These are phyloP conservation scores for Drosophila falleni DNA, from an alignment of 2,888 invertebrate genomes.

Conservation along the genomic window DNA sequence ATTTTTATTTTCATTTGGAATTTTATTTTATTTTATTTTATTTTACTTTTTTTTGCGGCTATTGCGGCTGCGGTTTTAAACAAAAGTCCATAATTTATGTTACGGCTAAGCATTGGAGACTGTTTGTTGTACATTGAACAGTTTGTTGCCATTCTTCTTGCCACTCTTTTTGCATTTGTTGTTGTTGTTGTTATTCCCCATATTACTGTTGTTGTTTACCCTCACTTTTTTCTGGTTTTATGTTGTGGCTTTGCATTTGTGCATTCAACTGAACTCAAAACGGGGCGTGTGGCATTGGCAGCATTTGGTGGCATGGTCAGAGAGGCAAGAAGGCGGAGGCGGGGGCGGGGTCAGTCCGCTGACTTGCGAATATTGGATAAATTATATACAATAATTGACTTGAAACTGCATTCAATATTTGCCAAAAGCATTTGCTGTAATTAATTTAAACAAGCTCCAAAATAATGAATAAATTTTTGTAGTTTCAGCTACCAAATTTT, in stretches of 20 bases:
- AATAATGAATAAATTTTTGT: background rate
- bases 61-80: slow-evolving; percentile 63
- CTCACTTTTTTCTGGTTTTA: slow-evolving; percentile 42
- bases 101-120: slow-evolving; percentile 64
- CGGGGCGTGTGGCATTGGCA: slow-evolving; percentile 21
- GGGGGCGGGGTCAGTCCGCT: slow-evolving; percentile 6
- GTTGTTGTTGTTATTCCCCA: background rate
- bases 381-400: slow-evolving; percentile 22
- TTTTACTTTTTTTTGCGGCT: slow-evolving; percentile 24
- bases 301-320: slow-evolving; percentile 13
- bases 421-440: slow-evolving; percentile 5
- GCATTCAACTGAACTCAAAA: slow-evolving; percentile 65
- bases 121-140: slow-evolving; percentile 40
- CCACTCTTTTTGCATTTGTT: slow-evolving; percentile 17
- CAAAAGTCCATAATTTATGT: slow-evolving; percentile 78
- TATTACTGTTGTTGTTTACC: slow-evolving; percentile 30
- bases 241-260: slow-evolving; percentile 64
- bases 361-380: slow-evolving; percentile 9
- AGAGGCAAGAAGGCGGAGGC: background rate
- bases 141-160: slow-evolving; percentile 46
- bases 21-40: slow-evolving; percentile 23
- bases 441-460: slow-evolving; percentile 13
- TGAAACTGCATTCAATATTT: slow-evolving; percentile 24
- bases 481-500: background rate
- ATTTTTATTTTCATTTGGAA: slow-evolving; percentile 42